Evolutionary conservation across 2,797 vertebrate genomes (phyloP), one percentile per base, ranked within the genome.

Genomic region (Amphiprion clarkii): DNA sequence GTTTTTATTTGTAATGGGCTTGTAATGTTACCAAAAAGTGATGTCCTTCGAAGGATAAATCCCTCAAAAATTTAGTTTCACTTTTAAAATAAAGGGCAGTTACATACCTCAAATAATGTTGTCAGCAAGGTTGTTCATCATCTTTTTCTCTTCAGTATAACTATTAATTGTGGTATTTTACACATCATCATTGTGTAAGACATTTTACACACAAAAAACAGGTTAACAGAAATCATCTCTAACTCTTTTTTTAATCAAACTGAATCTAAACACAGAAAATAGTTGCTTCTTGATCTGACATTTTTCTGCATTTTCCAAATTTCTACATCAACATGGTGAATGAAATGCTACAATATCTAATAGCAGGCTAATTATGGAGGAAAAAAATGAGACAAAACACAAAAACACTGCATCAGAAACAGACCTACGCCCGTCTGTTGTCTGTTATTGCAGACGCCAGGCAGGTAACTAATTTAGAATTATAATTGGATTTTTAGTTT

Each of bases 401-500:
- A 2, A 12, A 52, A 49, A 49, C 9, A n/a, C 9, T 29, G 54
- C 14, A 7, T 16, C 6, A 56, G 29, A 67, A 76, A 68, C 14
- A 0, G 76, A 64, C 59, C 44, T 25, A 23, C 25, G 9, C 21
- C 25, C 69, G 56, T n/a, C 64, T 23, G 14, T 40, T 12, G 5
- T 19, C 52, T 58, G 21, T 57, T 52, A 57, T 36, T 54, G 36
- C 54, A 58, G 39, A 31, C 14, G 21, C 71, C 63, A 82, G 60
- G 55, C 63, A 82, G 70, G 65, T 74, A 62, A 83, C 67, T 80
- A 68, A 83, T 83, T 83, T 72, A 68, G 75, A 83, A 74, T 74
- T 33, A 11, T 79, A 76, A 88, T 87, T 87, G 71, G 64, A 80
- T 83, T 88, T 84, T 78, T 54, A 42, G 33, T 79, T 84, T 83